These are phyloP conservation scores for Phymastichus coffea DNA, from an alignment of 1,140 invertebrate genomes.

Conservation along the genomic window DNA sequence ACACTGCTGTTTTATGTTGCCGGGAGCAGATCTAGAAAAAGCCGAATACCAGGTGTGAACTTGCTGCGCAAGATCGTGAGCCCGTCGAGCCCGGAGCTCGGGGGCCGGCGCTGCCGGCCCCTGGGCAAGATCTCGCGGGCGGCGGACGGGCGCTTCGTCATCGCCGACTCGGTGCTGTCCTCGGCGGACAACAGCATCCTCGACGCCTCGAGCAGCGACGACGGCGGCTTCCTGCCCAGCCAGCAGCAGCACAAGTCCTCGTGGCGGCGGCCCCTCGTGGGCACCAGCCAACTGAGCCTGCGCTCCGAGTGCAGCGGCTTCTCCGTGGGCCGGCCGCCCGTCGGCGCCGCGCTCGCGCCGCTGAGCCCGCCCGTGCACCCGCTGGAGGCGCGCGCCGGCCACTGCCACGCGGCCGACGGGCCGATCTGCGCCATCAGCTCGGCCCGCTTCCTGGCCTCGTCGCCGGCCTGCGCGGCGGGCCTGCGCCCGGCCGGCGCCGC, in stretches of 20 bases:
- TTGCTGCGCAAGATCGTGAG: conserved; percentile 62
- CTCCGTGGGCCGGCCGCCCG: conserved; percentile 51
- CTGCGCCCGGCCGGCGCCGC: conserved; percentile 54
- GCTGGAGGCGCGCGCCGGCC: conserved; percentile 32
- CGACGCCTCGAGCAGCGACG: conserved; percentile 74
- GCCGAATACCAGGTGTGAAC: conserved; percentile 90
- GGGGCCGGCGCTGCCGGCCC: conserved; percentile 59
- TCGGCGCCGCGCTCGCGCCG: conserved; percentile 36
- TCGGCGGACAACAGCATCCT: conserved; percentile 65
- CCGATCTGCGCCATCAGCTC: conserved; percentile 57
- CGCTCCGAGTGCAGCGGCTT: conserved; percentile 67
- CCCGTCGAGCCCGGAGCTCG: conserved; percentile 55
- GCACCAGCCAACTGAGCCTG: conserved; percentile 68
- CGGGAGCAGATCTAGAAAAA: conserved; percentile 86
- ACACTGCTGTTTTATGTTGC: no score
- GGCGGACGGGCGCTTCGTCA: conserved; percentile 72
- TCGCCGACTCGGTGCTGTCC: conserved; percentile 64
- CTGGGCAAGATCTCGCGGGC: conserved; percentile 69
- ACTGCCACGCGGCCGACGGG: conserved; percentile 40
- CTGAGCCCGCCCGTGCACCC: conserved; percentile 37
- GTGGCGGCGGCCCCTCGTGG: conserved; percentile 65
- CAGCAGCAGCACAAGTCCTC: conserved; percentile 56
- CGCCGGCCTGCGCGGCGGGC: conserved; percentile 56
- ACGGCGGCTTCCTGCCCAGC: conserved; percentile 74
- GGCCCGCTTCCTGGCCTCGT: conserved; percentile 53